These are phyloP conservation scores for Jacana jacana DNA, from an alignment of 2,113 vertebrate species.

Conservation along the genomic window DNA sequence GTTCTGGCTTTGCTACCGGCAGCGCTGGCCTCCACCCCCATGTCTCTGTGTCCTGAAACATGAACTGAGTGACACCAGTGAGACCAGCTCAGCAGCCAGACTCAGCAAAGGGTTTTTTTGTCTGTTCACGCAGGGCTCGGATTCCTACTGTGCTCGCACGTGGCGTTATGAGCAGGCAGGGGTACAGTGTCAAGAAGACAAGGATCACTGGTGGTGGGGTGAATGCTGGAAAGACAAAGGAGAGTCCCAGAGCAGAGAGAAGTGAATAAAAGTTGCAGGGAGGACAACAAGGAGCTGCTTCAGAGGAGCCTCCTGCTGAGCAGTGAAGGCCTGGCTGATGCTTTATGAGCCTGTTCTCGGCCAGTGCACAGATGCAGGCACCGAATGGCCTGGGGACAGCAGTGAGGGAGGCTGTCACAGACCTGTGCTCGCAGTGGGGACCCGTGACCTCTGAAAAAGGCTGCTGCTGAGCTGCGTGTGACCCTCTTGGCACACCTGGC, in stretches of 20 bases:
- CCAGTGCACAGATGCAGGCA: background rate
- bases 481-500: background rate
- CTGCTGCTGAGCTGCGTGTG: background rate
- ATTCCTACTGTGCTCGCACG: accelerated
- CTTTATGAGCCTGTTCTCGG: background rate
- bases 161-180: accelerated
- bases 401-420: background rate
- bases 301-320: background rate
- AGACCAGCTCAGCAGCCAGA: background rate
- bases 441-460: accelerated
- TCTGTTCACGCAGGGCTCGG: accelerated
- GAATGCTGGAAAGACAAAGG: background rate
- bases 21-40: accelerated
- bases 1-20: background rate
- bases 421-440: too few species aligned
- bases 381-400: background rate
- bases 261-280: background rate
- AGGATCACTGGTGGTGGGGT: background rate
- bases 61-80: background rate
- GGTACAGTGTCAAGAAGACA: background rate
- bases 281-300: background rate
- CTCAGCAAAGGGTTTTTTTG: background rate
- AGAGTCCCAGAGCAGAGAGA: background rate
- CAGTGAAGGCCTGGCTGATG: background rate
- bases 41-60: background rate